A percentile compares a stretch with the other conserved stretches of the same genome.
Evolutionary conservation across 2,888 invertebrate genomes (phyloP).

Genomic region (Cataglyphis livida): DNA sequence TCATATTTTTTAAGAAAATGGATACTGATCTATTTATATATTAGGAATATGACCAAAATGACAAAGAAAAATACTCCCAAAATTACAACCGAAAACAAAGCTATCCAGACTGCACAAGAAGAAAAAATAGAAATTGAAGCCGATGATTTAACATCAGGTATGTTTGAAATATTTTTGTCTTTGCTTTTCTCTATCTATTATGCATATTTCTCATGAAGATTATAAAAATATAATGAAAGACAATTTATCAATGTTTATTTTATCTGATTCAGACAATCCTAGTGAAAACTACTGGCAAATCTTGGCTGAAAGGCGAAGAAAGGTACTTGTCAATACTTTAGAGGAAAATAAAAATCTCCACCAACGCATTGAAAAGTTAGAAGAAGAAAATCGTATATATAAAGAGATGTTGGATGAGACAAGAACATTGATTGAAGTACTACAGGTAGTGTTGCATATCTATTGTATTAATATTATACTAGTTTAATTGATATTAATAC

Average conservation of each 20-base stretch:
- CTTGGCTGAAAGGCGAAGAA: conserved; percentile 91
- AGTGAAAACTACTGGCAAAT: conserved; percentile 92
- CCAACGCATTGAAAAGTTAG: conserved; percentile 86
- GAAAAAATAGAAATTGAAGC: conserved; percentile 87
- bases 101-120: conserved; percentile 87
- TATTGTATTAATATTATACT: not conserved
- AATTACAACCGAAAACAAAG: conserved; percentile 85
- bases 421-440: conserved; percentile 90
- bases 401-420: conserved; percentile 92
- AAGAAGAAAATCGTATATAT: conserved; percentile 89
- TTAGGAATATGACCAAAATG: conserved; percentile 71
- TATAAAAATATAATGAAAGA: not conserved
- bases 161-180: conserved; percentile 16
- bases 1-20: not conserved
- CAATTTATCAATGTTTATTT: not conserved
- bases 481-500: too few relatives aligned
- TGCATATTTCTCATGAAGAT: not conserved
- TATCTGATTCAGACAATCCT: conserved; percentile 86
- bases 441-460: conserved; percentile 87
- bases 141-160: conserved; percentile 90
- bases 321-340: conserved; percentile 90
- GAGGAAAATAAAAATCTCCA: conserved; percentile 87
- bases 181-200: not conserved
- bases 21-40: not conserved
- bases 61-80: conserved; percentile 66